Evolutionary conservation across 2,888 invertebrate genomes (phyloP), one percentile per base, ranked within the genome.

Genomic region (Machimus atricapillus): DNA sequence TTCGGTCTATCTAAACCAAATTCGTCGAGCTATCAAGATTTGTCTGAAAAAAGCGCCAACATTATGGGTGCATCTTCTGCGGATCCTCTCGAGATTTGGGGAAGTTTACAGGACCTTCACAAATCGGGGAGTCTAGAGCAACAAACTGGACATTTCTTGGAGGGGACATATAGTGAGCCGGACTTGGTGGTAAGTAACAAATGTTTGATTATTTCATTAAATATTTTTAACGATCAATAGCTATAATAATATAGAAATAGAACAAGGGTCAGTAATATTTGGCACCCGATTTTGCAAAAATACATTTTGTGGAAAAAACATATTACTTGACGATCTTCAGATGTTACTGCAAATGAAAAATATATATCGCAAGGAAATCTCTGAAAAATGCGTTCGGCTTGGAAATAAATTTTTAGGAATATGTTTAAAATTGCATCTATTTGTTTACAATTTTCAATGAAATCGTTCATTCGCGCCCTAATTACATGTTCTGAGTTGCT

Each of bases 91-190:
- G 91, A 91, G 58, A 93, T 93, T 19, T 95, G 94, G 94, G 95
- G 95, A 34, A 96, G 95, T 90, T 92, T 96, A 78, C 95, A 95
- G 90, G 95, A 96, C 89, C 94, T 94, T 90, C 90, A 91, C 76
- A 90, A 90, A 88, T 74, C 88, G 2, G 86, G 89, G 8, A 58
- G 23, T 31, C 81, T 89, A 31, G 78, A 88, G 19, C 87, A 85
- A 23, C 81, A 58, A 12, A 83, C 37, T 16, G 40, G 27, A 14
- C 73, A 88, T 31, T 87, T 87, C 66, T 88, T 93, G 81, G 93
- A 94, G 76, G 93, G 93, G 40, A 94, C 95, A 0, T 94, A 94
- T 89, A 96, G 95, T 91, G 95, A 95, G 91, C 95, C 95, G 0
- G 95, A 95, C 91, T 93, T 95, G 19, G 91, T 95, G 90, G 94